Conservation (phyloP, 2,888 invertebrate genomes). For the Nomada goodeniana region DNA sequence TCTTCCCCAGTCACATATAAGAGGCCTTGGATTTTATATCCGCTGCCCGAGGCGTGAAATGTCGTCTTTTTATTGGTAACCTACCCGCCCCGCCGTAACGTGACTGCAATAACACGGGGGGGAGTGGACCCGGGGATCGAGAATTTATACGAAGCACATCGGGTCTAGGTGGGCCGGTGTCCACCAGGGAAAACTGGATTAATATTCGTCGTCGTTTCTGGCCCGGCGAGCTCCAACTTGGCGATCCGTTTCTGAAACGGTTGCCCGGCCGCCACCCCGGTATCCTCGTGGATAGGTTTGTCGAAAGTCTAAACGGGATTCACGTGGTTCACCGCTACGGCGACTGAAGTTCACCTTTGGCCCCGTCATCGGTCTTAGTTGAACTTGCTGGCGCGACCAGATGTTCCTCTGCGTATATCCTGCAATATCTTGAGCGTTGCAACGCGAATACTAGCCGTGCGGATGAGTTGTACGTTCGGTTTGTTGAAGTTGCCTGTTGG, state of each 20-base stretch:
- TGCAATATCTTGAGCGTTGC: constrained; percentile 14
- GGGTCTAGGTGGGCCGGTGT: neutral
- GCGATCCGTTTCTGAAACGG: constrained; percentile 45
- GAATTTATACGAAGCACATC: constrained; percentile 31
- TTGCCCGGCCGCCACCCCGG: constrained; percentile 12
- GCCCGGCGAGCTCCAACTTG: constrained; percentile 42
- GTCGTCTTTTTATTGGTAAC: constrained; percentile 50
- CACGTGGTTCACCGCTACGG: constrained; percentile 29
- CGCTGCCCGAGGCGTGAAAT: constrained; percentile 17
- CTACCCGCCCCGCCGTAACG: constrained; percentile 27
- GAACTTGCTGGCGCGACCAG: constrained; percentile 33
- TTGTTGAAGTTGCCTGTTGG: constrained; percentile 20
- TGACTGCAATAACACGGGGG: constrained; percentile 52
- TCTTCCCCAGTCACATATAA: constrained; percentile 4
- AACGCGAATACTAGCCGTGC: neutral
- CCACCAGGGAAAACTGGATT: constrained; percentile 39
- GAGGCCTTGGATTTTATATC: constrained; percentile 26
- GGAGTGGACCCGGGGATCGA: neutral
- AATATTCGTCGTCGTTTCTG: constrained; percentile 57
- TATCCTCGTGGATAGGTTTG: constrained; percentile 32
- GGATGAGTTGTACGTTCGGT: constrained; percentile 17
- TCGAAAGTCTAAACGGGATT: constrained; percentile 40
- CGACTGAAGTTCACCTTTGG: constrained; percentile 29
- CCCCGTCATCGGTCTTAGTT: constrained; percentile 54
- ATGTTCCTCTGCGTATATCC: constrained; percentile 28